A percentile compares a stretch with the other conserved stretches of the same genome.
phyloP scores from a whole-genome alignment of 2,113 vertebrate species.

The Strix aluco region DNA sequence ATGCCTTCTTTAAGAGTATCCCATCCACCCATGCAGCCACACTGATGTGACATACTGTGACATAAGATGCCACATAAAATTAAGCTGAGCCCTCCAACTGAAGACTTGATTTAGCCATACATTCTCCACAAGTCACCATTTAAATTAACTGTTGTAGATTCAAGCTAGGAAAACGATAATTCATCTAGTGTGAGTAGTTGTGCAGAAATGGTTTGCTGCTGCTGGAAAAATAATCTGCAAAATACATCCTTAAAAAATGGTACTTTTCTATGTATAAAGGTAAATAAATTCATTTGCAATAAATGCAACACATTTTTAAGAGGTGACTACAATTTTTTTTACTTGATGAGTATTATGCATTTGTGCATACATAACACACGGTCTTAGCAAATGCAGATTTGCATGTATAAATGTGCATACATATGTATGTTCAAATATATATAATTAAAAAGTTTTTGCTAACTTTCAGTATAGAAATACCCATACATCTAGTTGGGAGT shows the following conservation, averaged over 20 bases:
- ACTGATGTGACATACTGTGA: conserved; percentile 59
- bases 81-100: conserved; percentile 13
- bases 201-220: neutral
- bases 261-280: neutral
- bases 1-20: conserved; percentile 23
- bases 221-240: neutral
- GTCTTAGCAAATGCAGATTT: neutral
- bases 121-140: conserved; percentile 34
- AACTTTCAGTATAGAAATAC: neutral
- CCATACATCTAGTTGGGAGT: neutral
- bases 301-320: neutral
- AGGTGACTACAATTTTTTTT: neutral
- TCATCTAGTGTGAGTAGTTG: neutral
- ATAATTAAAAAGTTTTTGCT: neutral
- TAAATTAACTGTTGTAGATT: conserved; percentile 45
- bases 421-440: neutral
- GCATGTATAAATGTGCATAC: neutral
- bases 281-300: neutral
- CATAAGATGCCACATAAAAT: conserved; percentile 53
- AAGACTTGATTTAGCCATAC: conserved; percentile 56
- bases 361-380: neutral
- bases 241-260: neutral
- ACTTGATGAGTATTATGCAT: neutral
- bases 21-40: neutral
- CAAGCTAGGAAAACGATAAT: conserved; percentile 8